Evolutionary conservation across 1,140 invertebrate genomes (phyloP), one percentile per base, ranked within the genome.

Genomic region (Cydia amplana): DNA sequence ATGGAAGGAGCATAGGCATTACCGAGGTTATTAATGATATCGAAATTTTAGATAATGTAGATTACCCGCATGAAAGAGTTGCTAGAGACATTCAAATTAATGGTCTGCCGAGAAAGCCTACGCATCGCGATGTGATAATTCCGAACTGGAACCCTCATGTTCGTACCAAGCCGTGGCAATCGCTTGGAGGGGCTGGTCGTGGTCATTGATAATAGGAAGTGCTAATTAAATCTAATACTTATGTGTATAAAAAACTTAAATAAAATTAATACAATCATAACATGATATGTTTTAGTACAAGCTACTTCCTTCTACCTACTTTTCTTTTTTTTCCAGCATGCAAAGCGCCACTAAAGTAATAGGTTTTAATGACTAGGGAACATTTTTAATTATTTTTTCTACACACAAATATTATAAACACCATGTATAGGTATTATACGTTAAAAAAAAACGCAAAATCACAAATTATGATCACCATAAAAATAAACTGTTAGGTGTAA

Each of bases 61-160:
- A 60, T 12, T 23, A 12, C 20, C 20, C 32, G 16, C 65, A 70
- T 18, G 65, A 70, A 16, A 70, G 65, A 40, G 1, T n/a, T 9
- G 28, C 65, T 36, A 70, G 74, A 46, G 74, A 75, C 14, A 63
- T 75, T 36, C 74, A 75, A 4, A 25, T 75, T 43, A 3, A 60
- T 40, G 74, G 74, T 12, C 18, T 75, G 18, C 65, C 65, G 63
- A 75, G 36, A 14, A 75, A 75, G 36, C 74, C 74, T 4, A 65
- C 74, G 10, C 63, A 75, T 75, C 74, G 74, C 4, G 64, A 75
- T 67, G 63, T 75, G 9, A 65, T 75, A 3, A 75, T 75, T 75
- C 74, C 74, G 10, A 75, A 75, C 36, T 75, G 74, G 74, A 75
- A 75, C 12, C 74, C 74, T 14, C 23, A 75, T 67, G 74, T 16